These are phyloP conservation scores for Poeciliopsis infans DNA, from an alignment of 2,797 vertebrate species.

Conservation along the genomic window DNA sequence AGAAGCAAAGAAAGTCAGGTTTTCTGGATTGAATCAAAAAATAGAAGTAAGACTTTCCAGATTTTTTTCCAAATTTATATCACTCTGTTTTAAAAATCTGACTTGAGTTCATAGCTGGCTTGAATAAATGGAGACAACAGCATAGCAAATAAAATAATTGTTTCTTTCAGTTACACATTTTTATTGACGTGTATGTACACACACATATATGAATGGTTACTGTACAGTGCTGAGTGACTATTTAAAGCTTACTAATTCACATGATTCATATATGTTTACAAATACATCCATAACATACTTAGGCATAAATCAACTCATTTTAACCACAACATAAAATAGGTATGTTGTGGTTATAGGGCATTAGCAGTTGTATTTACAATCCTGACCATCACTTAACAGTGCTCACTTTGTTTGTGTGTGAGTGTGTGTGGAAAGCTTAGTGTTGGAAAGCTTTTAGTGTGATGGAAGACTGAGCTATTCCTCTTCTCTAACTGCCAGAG, in stretches of 20 bases:
- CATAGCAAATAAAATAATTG: not conserved
- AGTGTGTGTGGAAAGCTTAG: conserved; percentile 2
- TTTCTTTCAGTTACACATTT: not conserved
- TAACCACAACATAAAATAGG: conserved; percentile 64
- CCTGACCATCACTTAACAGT: conserved; percentile 73
- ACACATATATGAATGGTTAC: not conserved
- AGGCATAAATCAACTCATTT: conserved; percentile 58
- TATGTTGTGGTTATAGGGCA: conserved; percentile 62
- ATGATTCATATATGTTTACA: not conserved
- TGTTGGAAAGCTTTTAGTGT: conserved; percentile 71
- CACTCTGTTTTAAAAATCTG: not conserved
- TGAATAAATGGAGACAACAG: not conserved
- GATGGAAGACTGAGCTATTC: conserved; percentile 57
- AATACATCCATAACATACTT: conserved; percentile 33
- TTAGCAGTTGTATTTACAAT: conserved; percentile 75
- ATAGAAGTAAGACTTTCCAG: not conserved
- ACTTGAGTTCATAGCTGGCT: too few relatives aligned
- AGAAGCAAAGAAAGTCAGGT: not conserved
- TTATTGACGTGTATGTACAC: not conserved
- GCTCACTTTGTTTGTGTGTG: conserved; percentile 25
- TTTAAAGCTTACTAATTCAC: conserved; percentile 10
- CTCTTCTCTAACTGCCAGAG: conserved; percentile 71
- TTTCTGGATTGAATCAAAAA: not conserved
- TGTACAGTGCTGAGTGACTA: not conserved
- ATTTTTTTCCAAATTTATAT: not conserved